Conservation (phyloP, 2,888 invertebrate species). For the Diloba caeruleocephala region DNA sequence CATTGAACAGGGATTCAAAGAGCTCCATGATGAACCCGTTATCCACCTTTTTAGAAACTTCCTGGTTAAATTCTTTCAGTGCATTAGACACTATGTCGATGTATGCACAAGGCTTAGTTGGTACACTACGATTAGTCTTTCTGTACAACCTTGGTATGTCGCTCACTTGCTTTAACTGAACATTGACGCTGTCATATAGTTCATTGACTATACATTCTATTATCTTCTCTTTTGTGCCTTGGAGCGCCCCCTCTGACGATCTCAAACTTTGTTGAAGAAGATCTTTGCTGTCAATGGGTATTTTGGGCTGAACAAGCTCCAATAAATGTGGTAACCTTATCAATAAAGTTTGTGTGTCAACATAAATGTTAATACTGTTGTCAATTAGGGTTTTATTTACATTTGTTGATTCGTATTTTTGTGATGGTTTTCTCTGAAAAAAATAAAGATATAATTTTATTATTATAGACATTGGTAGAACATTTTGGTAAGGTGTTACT, state of each 20-base stretch:
- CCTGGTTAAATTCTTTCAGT: slow-evolving; percentile 88
- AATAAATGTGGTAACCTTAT: slow-evolving; percentile 73
- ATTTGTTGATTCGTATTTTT: slow-evolving; percentile 69
- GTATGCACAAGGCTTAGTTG: slow-evolving; percentile 94
- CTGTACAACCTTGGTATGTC: slow-evolving; percentile 98
- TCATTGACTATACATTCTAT: slow-evolving; percentile 80
- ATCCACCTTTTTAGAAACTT: slow-evolving; percentile 78
- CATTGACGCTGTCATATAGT: slow-evolving; percentile 81
- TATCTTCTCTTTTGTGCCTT: slow-evolving; percentile 70
- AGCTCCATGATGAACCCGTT: slow-evolving; percentile 72
- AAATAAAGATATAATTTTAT: too few species aligned
- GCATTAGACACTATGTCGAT: slow-evolving; percentile 91
- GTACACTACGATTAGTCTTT: slow-evolving; percentile 96
- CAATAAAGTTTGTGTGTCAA: slow-evolving; percentile 71
- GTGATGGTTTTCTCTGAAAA: slow-evolving; percentile 71
- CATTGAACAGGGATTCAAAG: slow-evolving; percentile 80
- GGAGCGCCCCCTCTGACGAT: slow-evolving; percentile 67
- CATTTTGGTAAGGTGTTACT: too few species aligned
- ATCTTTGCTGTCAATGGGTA: slow-evolving; percentile 65
- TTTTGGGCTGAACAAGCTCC: slow-evolving; percentile 67
- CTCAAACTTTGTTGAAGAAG: slow-evolving; percentile 70
- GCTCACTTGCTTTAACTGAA: slow-evolving; percentile 94
- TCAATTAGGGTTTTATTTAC: slow-evolving; percentile 77
- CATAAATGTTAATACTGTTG: slow-evolving; percentile 78
- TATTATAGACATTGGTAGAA: too few species aligned